Evolutionary conservation across 2,113 vertebrate genomes (phyloP).

Genomic region (Aegithalos caudatus): DNA sequence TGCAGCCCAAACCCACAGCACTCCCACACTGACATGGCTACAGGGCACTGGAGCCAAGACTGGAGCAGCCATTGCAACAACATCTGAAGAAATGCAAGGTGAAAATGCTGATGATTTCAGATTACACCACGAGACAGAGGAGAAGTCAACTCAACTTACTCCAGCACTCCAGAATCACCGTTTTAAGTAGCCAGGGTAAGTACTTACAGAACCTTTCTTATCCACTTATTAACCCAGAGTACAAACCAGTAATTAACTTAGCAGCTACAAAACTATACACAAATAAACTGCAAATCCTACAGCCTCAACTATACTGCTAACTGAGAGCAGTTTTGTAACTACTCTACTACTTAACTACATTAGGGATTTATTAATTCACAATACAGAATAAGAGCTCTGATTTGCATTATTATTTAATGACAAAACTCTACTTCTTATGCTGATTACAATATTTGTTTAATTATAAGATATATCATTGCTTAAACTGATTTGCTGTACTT

Average conservation of each 20-base stretch:
- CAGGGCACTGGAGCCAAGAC: background rate
- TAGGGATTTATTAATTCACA: background rate
- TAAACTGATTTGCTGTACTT: constrained; percentile 10
- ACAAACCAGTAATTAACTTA: background rate
- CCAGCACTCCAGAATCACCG: background rate
- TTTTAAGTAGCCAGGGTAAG: background rate
- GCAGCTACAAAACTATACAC: background rate
- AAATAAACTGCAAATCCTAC: background rate
- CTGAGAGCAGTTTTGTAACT: background rate
- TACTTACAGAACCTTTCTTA: background rate
- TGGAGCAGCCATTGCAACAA: background rate
- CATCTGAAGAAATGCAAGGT: background rate
- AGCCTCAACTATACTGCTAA: background rate
- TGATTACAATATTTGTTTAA: constrained; percentile 1
- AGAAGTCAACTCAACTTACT: background rate
- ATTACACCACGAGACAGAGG: background rate
- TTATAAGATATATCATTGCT: background rate
- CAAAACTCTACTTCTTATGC: background rate
- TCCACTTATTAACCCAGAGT: background rate
- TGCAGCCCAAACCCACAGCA: background rate
- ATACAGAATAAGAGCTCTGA: background rate
- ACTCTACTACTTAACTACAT: background rate
- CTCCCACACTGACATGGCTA: background rate
- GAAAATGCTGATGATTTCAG: background rate
- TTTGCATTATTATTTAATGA: constrained; percentile 30